phyloP scores from a whole-genome alignment of 2,113 vertebrate genomes.

The Centropristis striata region DNA sequence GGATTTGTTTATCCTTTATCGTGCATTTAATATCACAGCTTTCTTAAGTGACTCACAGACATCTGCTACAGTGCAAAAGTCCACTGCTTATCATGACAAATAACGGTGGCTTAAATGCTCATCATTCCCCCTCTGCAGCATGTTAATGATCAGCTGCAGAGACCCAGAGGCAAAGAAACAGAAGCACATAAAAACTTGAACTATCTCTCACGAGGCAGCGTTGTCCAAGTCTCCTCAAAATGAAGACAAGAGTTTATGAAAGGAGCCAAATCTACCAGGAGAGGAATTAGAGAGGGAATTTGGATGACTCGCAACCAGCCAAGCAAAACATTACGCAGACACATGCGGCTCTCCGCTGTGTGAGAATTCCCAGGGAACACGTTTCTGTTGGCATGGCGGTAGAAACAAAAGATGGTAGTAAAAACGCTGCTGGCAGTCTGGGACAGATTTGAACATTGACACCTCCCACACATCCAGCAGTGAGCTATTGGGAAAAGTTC shows the following conservation, averaged over 20 bases:
- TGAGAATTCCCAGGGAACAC: slow-evolving; percentile 37
- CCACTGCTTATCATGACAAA: slow-evolving; percentile 34
- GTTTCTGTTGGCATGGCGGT: slow-evolving; percentile 58
- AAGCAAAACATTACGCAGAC: slow-evolving; percentile 49
- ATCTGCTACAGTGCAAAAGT: slow-evolving; percentile 9
- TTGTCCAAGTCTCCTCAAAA: slow-evolving; percentile 41
- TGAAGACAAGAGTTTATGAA: slow-evolving; percentile 29
- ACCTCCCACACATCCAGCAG: slow-evolving; percentile 27
- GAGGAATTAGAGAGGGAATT: slow-evolving; percentile 51
- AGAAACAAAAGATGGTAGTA: slow-evolving; percentile 54
- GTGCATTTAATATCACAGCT: neutral
- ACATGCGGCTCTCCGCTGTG: slow-evolving; percentile 8
- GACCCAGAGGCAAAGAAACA: slow-evolving; percentile 34
- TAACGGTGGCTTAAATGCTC: neutral
- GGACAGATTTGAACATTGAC: slow-evolving; percentile 14
- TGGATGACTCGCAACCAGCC: slow-evolving; percentile 52
- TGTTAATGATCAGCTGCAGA: slow-evolving; percentile 43
- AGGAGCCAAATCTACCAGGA: slow-evolving; percentile 51
- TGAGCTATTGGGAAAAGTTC: slow-evolving; percentile 24
- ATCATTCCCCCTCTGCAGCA: slow-evolving; percentile 15
- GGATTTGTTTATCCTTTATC: slow-evolving; percentile 24
- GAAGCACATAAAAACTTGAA: slow-evolving; percentile 50
- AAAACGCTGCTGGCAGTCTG: slow-evolving; percentile 31
- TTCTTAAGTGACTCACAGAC: slow-evolving; percentile 1
- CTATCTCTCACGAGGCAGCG: slow-evolving; percentile 18